These are phyloP conservation scores for Ochotona curzoniae DNA, from an alignment of 2,113 vertebrate species.

Conservation along the genomic window DNA sequence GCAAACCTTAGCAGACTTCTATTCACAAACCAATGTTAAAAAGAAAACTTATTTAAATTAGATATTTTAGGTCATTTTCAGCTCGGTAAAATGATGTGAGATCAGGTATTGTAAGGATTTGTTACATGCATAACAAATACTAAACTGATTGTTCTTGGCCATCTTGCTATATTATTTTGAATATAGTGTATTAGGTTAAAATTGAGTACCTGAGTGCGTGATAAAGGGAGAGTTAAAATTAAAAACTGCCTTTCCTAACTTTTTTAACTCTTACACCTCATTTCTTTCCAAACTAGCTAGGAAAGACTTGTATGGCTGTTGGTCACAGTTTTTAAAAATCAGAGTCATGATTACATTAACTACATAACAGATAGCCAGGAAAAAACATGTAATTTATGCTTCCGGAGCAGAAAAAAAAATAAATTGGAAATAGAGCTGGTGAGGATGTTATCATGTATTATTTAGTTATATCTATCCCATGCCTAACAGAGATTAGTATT, in stretches of 20 bases:
- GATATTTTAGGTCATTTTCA: not conserved
- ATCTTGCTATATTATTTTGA: not conserved
- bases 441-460: not conserved
- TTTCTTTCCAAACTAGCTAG: slow-evolving; percentile 3
- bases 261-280: not conserved
- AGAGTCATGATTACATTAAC: not conserved
- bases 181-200: not conserved
- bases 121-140: not conserved
- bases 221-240: not conserved
- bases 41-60: not conserved
- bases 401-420: slow-evolving; percentile 32
- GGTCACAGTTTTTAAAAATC: not conserved
- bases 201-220: not conserved
- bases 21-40: not conserved
- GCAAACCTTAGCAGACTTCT: not conserved
- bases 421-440: not conserved
- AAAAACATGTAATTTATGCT: slow-evolving; percentile 17
- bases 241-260: not conserved
- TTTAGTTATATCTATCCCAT: slow-evolving; percentile 39
- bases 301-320: not conserved
- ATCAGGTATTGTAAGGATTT: not conserved
- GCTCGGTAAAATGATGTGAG: not conserved
- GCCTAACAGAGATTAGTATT: not conserved
- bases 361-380: not conserved
- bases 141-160: not conserved